Percentiles rank a stretch among this genome's conserved stretches.
Conservation (phyloP, 2,888 invertebrate species). For the Drosophila multiciliata region DNA sequence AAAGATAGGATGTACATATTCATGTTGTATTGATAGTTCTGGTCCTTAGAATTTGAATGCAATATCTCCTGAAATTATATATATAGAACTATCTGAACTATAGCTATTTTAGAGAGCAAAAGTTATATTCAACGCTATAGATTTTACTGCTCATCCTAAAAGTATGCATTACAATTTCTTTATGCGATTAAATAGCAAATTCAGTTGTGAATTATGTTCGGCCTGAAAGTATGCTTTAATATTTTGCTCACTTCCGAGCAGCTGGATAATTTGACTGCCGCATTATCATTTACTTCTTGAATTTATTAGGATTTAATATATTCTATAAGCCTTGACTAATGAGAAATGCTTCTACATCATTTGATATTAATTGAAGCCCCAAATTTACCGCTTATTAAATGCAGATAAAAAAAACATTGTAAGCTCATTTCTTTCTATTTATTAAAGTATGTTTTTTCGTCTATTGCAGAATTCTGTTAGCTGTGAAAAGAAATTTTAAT, state of each 20-base stretch:
- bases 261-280: not conserved
- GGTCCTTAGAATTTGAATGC: not conserved
- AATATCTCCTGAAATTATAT: not conserved
- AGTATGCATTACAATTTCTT: fast-evolving
- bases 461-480: not conserved
- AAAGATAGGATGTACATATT: too few relatives aligned
- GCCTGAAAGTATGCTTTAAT: not conserved
- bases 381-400: not conserved
- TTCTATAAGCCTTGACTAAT: not conserved
- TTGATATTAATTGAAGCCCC: not conserved
- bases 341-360: not conserved
- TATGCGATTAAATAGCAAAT: fast-evolving
- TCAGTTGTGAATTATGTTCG: not conserved
- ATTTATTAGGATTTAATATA: not conserved
- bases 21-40: not conserved
- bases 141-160: not conserved
- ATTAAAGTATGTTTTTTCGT: not conserved
- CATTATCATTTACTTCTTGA: not conserved
- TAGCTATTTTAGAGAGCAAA: not conserved
- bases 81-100: not conserved
- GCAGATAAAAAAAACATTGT: too few relatives aligned
- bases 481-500: not conserved
- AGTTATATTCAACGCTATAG: not conserved
- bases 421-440: not conserved
- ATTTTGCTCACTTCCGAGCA: not conserved